Conservation (phyloP, 2,113 vertebrate species). For the Aptenodytes patagonicus region DNA sequence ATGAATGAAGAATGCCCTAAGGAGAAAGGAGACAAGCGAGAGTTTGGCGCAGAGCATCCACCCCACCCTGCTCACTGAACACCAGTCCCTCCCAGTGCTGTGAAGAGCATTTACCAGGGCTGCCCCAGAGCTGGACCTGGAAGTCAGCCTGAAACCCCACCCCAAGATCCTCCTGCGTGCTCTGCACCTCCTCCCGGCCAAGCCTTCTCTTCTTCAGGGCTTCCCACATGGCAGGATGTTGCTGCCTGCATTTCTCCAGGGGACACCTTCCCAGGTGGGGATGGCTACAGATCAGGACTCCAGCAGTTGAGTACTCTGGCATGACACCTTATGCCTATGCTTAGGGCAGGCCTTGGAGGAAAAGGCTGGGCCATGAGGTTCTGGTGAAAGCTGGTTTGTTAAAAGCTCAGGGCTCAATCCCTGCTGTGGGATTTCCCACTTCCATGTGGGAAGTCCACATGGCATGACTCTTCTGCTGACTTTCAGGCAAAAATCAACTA, state of each 20-base stretch:
- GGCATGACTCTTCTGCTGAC: background rate
- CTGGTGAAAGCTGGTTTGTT: background rate
- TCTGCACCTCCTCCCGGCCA: background rate
- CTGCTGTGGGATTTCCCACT: background rate
- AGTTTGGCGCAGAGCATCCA: background rate
- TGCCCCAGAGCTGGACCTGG: background rate
- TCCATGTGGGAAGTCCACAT: background rate
- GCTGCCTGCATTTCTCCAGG: background rate
- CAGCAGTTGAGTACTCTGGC: background rate
- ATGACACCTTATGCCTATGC: background rate
- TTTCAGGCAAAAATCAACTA: background rate
- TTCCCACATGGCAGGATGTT: background rate
- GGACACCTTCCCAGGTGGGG: background rate
- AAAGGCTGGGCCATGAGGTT: background rate
- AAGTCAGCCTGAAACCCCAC: background rate
- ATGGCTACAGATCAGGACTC: background rate
- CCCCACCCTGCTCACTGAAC: background rate
- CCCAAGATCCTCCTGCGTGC: background rate
- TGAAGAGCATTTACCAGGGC: background rate
- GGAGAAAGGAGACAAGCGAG: slow-evolving; percentile 5
- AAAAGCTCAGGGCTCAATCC: background rate
- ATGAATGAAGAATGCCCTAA: slow-evolving; percentile 3
- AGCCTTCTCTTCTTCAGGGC: background rate
- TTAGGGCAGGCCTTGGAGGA: background rate
- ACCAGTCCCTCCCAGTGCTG: background rate